These are phyloP conservation scores for Dendropsophus ebraccatus DNA, from an alignment of 2,113 vertebrate species.

Conservation along the genomic window DNA sequence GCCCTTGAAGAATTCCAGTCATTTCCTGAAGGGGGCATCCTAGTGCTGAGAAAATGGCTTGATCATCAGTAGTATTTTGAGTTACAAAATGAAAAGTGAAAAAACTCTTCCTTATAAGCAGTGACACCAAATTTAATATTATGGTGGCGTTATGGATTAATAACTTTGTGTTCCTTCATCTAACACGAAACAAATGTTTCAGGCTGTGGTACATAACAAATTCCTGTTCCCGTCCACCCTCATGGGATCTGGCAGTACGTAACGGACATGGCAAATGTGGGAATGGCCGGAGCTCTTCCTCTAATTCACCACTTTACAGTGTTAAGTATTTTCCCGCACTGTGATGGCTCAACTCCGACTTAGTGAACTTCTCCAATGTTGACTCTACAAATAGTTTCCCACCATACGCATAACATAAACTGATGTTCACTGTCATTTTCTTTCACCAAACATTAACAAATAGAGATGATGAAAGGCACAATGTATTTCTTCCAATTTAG, in stretches of 20 bases:
- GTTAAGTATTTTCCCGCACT: constrained; percentile 26
- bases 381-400: constrained; percentile 22
- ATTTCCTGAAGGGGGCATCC: no score
- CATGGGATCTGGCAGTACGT: not conserved
- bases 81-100: not conserved
- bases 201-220: not conserved
- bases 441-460: not conserved
- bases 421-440: not conserved
- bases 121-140: not conserved
- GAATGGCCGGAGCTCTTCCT: not conserved
- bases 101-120: not conserved
- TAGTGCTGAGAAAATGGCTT: no score
- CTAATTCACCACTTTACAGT: not conserved
- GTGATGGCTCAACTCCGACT: not conserved
- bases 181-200: not conserved
- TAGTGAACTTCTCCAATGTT: not conserved
- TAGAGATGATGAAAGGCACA: not conserved
- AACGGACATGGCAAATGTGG: not conserved
- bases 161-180: not conserved
- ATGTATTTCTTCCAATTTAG: no score
- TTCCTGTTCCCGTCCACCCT: not conserved
- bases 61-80: no score
- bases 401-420: constrained; percentile 7
- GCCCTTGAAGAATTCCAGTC: no score
- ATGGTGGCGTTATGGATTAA: not conserved